Evolutionary conservation across 1,140 invertebrate genomes (phyloP).

Genomic region (Pseudomyrmex sp.): DNA sequence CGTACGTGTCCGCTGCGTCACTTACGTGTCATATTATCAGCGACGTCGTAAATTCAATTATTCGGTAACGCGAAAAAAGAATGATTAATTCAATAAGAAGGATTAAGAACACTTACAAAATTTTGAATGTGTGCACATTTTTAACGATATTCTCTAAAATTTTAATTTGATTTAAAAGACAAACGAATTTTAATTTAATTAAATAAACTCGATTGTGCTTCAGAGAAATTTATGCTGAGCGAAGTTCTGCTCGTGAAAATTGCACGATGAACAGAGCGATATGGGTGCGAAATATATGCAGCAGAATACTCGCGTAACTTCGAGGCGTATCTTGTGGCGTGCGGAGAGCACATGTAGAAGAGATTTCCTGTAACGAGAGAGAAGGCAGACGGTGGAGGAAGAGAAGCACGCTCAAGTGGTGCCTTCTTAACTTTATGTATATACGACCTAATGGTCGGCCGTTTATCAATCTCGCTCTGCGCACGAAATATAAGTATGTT

Average conservation of each 20-base stretch:
- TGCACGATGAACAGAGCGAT: not conserved
- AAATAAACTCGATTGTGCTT: not conserved
- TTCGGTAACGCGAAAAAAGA: not conserved
- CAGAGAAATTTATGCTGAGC: not conserved
- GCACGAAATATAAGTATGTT: constrained; percentile 79
- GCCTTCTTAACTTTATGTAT: constrained; percentile 63
- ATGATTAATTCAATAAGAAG: not conserved
- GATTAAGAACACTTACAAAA: no score
- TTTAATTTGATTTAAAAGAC: no score
- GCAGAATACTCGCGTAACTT: not conserved
- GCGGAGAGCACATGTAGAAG: not conserved
- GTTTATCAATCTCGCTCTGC: constrained; percentile 78
- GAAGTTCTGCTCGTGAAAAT: constrained; percentile 10
- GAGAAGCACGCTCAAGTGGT: constrained; percentile 2
- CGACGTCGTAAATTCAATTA: constrained; percentile 16
- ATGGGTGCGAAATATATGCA: constrained; percentile 14
- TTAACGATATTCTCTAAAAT: no score
- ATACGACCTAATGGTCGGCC: constrained; percentile 56
- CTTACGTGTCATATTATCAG: constrained; percentile 15
- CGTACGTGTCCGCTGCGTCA: constrained; percentile 18
- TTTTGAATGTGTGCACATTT: no score
- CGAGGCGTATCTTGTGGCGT: not conserved
- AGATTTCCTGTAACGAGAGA: constrained; percentile 9
- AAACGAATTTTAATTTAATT: no score
- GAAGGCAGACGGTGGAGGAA: not conserved